Conservation (phyloP, 2,797 vertebrate species). For the Atherinosoma microstoma region DNA sequence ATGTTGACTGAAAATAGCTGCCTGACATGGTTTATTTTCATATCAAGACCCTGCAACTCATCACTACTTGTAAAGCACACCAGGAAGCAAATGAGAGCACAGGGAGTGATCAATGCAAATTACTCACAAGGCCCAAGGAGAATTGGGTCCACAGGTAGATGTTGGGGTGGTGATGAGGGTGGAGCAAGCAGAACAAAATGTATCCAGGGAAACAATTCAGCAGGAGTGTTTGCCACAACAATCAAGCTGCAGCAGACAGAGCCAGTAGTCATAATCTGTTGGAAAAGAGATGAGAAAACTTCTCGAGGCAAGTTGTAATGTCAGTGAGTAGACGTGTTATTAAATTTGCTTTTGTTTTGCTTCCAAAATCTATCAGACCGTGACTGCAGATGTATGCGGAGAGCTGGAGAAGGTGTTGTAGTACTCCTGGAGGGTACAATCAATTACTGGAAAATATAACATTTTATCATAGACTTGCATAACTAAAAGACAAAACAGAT, state of each 20-base stretch:
- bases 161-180: slow-evolving; percentile 1
- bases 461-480: slow-evolving; percentile 5
- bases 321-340: neutral
- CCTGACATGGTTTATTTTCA: slow-evolving; percentile 38
- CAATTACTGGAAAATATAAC: slow-evolving; percentile 18
- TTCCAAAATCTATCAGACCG: neutral
- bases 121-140: slow-evolving; percentile 39
- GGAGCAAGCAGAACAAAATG: neutral
- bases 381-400: neutral
- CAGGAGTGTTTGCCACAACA: slow-evolving; percentile 4
- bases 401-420: neutral
- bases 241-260: slow-evolving; percentile 12
- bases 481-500: slow-evolving; percentile 3
- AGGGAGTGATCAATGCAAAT: slow-evolving; percentile 73
- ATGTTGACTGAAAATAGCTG: slow-evolving; percentile 20
- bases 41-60: slow-evolving; percentile 41
- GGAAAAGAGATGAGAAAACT: neutral
- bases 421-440: slow-evolving; percentile 8
- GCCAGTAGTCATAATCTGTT: slow-evolving; percentile 2
- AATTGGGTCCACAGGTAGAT: slow-evolving; percentile 35
- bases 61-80: slow-evolving; percentile 39
- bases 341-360: neutral
- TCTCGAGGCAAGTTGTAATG: neutral
- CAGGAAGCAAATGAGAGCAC: slow-evolving; percentile 54
- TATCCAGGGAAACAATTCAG: slow-evolving; percentile 31